Evolutionary conservation across 2,888 invertebrate species (phyloP).

Genomic region (Ophioninae sp.): DNA sequence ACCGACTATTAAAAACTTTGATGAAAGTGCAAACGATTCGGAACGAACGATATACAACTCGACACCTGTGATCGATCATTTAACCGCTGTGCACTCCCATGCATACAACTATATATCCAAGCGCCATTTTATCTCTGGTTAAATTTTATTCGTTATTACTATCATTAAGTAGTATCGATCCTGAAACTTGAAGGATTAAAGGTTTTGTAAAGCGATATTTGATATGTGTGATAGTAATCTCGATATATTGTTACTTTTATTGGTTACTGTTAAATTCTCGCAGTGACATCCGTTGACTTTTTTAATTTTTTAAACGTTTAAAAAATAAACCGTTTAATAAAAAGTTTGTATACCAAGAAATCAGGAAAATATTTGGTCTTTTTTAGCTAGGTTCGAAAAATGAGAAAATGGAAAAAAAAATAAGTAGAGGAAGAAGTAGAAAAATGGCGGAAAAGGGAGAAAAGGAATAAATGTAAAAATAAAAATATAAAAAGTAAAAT

Average conservation of each 20-base stretch:
- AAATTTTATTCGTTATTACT: constrained; percentile 43
- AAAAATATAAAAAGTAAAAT: no score
- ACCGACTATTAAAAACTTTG: constrained; percentile 47
- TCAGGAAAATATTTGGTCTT: no score
- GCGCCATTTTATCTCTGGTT: constrained; percentile 5
- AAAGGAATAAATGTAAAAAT: no score
- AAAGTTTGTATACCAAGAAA: no score
- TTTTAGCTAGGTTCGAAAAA: no score
- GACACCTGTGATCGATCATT: constrained; percentile 53
- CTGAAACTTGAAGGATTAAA: constrained; percentile 10
- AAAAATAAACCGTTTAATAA: no score
- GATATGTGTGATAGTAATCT: background rate
- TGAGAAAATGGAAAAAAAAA: no score
- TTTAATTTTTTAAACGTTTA: no score
- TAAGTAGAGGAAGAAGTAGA: no score
- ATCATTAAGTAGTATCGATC: constrained; percentile 31
- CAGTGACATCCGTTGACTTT: no score
- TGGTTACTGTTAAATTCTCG: no score
- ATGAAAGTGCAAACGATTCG: constrained; percentile 50
- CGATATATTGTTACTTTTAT: background rate
- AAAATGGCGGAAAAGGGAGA: no score
- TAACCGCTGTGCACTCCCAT: constrained; percentile 14
- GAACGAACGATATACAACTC: constrained; percentile 32
- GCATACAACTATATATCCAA: background rate
- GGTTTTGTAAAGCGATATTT: constrained; percentile 28